Evolutionary conservation across 2,113 vertebrate species (phyloP).

Genomic region (human (Homo sapiens)): GRCh38 chr16:26064001-26064500

Average conservation of each 20-base stretch:
- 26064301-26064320: not conserved
- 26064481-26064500: not conserved
- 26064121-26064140: no score
- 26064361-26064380: not conserved
- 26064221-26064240: not conserved
- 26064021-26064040: not conserved
- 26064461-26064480: fast-evolving
- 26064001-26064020: not conserved
- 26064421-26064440: fast-evolving
- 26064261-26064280: not conserved
- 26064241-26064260: not conserved
- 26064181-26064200: not conserved
- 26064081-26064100: not conserved
- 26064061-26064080: not conserved
- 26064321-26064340: not conserved
- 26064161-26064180: not conserved
- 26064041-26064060: not conserved
- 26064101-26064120: fast-evolving
- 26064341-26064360: not conserved
- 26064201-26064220: not conserved
- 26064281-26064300: not conserved
- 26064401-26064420: not conserved
- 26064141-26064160: not conserved
- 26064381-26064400: not conserved
- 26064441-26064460: fast-evolving